These are phyloP conservation scores for Allolobophora icterica DNA, from an alignment of 2,888 invertebrate genomes.

Conservation along the genomic window DNA sequence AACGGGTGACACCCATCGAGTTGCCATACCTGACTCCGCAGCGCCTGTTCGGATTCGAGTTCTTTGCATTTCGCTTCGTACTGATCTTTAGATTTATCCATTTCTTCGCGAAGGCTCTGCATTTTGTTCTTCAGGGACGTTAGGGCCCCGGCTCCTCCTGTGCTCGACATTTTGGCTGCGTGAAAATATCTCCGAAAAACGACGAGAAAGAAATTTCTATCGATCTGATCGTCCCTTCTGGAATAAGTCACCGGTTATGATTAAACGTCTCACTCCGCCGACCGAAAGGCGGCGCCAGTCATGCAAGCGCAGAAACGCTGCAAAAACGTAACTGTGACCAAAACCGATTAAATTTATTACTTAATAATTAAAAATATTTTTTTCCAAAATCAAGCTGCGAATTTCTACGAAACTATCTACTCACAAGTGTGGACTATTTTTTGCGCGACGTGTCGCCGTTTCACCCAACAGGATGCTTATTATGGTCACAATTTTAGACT, in stretches of 20 bases:
- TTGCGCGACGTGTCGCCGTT: background rate
- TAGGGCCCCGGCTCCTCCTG: constrained; percentile 44
- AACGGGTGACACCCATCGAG: background rate
- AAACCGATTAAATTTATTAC: background rate
- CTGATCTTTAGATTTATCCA: constrained; percentile 49
- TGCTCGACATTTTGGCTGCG: constrained; percentile 38
- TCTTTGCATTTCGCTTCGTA: constrained; percentile 49
- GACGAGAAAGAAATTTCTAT: background rate
- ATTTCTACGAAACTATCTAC: background rate
- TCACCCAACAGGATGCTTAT: background rate
- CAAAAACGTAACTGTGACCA: background rate
- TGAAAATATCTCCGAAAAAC: background rate
- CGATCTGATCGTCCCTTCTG: background rate
- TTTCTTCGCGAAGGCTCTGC: constrained; percentile 50
- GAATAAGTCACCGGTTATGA: background rate
- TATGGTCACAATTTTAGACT: background rate
- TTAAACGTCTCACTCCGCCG: background rate
- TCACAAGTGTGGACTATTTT: background rate
- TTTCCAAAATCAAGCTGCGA: background rate
- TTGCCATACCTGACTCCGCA: constrained; percentile 45
- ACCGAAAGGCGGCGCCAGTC: background rate
- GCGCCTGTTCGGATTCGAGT: constrained; percentile 44
- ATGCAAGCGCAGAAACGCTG: background rate
- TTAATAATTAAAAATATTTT: constrained; percentile 8
- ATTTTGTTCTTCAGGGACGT: constrained; percentile 50